Evolutionary conservation across 2,113 vertebrate species (phyloP).

Genomic region (Melanotaenia duboulayi): DNA sequence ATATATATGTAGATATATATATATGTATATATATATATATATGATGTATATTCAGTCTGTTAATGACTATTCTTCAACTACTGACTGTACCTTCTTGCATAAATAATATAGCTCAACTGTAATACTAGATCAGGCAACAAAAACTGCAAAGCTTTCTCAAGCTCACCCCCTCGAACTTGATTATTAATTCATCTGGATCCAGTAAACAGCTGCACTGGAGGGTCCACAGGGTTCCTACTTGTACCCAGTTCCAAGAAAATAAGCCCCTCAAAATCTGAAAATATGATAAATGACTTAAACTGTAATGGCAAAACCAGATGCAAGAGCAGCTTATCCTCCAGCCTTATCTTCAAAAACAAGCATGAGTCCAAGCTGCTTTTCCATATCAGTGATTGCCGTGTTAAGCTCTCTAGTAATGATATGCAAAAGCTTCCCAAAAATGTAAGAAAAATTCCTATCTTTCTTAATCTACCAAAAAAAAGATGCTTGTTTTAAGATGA

Average conservation of each 20-base stretch:
- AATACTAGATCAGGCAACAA: not conserved
- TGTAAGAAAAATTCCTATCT: slow-evolving; percentile 32
- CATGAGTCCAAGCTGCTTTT: slow-evolving; percentile 51
- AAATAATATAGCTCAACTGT: not conserved
- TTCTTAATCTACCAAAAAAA: not conserved
- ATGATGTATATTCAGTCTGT: too few species aligned
- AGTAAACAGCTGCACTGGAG: slow-evolving; percentile 5
- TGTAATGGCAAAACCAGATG: slow-evolving; percentile 35
- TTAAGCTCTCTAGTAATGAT: slow-evolving; percentile 45
- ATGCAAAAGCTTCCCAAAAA: slow-evolving; percentile 21
- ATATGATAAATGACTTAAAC: slow-evolving; percentile 39
- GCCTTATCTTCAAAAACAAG: slow-evolving; percentile 55
- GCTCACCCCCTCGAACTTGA: not conserved
- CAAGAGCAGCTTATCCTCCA: slow-evolving; percentile 45
- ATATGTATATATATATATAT: too few species aligned
- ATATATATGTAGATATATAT: not conserved
- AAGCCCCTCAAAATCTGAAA: slow-evolving; percentile 27
- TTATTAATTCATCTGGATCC: slow-evolving; percentile 8
- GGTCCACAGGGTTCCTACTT: not conserved
- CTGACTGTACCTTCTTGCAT: not conserved
- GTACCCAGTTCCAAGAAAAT: slow-evolving; percentile 3
- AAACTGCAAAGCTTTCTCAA: not conserved
- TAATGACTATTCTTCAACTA: not conserved
- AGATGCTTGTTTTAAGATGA: slow-evolving; percentile 7
- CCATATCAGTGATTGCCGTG: slow-evolving; percentile 52